Percentiles rank a stretch among this genome's conserved stretches.
These are phyloP conservation scores for Saimiri boliviensis DNA, from an alignment of 2,113 vertebrate genomes.

Conservation along the genomic window DNA sequence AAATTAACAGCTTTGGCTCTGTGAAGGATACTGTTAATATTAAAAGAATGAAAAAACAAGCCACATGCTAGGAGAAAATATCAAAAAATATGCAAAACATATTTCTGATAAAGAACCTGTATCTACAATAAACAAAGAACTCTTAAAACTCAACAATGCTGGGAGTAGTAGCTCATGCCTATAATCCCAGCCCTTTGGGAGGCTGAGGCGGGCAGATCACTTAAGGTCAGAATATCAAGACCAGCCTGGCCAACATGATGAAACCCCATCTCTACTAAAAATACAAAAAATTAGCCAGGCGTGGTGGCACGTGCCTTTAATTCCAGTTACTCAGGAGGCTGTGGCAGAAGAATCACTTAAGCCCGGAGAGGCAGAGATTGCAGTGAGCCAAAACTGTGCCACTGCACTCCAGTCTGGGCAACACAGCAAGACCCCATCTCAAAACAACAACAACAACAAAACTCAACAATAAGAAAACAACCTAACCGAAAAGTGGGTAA, in stretches of 20 bases:
- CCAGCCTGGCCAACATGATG: neutral
- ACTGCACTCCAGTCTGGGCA: neutral
- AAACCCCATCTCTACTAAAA: neutral
- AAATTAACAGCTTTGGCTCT: constrained; percentile 2
- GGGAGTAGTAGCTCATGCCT: neutral
- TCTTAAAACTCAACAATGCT: neutral
- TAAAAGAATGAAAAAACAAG: neutral
- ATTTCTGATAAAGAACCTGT: neutral
- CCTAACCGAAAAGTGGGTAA: neutral
- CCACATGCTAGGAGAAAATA: neutral
- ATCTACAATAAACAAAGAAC: neutral
- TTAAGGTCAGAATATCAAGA: neutral
- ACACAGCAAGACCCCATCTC: neutral
- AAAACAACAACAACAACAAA: neutral
- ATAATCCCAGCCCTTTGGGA: neutral
- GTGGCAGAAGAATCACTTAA: too few relatives aligned
- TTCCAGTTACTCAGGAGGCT: too few relatives aligned
- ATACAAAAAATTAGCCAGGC: neutral
- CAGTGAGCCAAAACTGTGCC: too few relatives aligned
- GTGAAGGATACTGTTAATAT: neutral
- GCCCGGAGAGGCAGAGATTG: too few relatives aligned
- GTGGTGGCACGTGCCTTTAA: neutral
- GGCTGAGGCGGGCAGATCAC: neutral
- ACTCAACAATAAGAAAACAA: neutral
- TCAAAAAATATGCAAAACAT: neutral